Percentiles rank a stretch among this genome's conserved stretches.
Evolutionary conservation across 1,140 invertebrate species (phyloP).

Genomic region (Drosophila sulfurigaster): DNA sequence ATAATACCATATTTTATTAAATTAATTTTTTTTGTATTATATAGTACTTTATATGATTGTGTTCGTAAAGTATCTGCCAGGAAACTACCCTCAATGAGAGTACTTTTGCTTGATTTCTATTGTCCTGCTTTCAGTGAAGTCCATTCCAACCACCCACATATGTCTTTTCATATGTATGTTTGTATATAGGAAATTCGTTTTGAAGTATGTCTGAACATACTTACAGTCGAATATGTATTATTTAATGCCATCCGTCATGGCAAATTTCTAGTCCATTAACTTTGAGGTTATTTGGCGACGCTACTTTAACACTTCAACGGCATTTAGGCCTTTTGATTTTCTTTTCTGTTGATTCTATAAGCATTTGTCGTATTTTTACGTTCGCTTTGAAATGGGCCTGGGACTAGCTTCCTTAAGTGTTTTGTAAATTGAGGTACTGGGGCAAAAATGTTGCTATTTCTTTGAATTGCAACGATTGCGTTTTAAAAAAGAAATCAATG

Average conservation of each 20-base stretch:
- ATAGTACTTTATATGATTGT: neutral
- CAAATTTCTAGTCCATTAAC: constrained; percentile 80
- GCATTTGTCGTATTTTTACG: constrained; percentile 12
- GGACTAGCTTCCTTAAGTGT: constrained; percentile 19
- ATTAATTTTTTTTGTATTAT: too few species aligned
- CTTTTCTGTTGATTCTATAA: constrained; percentile 40
- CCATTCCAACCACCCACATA: constrained; percentile 6
- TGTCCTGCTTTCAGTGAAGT: constrained; percentile 9
- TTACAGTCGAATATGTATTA: constrained; percentile 20
- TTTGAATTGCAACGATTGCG: neutral
- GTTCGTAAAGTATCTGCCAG: neutral
- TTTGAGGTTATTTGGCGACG: constrained; percentile 70
- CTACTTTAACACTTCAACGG: constrained; percentile 72
- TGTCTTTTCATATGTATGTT: neutral
- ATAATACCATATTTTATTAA: too few species aligned
- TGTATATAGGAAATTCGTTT: neutral
- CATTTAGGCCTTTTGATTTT: constrained; percentile 47
- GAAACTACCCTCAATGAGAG: neutral
- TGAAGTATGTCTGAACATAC: constrained; percentile 14
- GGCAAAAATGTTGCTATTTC: constrained; percentile 7
- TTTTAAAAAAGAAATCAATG: constrained; percentile 16
- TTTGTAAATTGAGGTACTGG: constrained; percentile 22
- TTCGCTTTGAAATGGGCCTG: constrained; percentile 12
- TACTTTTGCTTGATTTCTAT: neutral
- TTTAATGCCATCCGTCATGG: constrained; percentile 74